phyloP scores from a whole-genome alignment of 2,797 vertebrate species.

The Carcharodon carcharias region DNA sequence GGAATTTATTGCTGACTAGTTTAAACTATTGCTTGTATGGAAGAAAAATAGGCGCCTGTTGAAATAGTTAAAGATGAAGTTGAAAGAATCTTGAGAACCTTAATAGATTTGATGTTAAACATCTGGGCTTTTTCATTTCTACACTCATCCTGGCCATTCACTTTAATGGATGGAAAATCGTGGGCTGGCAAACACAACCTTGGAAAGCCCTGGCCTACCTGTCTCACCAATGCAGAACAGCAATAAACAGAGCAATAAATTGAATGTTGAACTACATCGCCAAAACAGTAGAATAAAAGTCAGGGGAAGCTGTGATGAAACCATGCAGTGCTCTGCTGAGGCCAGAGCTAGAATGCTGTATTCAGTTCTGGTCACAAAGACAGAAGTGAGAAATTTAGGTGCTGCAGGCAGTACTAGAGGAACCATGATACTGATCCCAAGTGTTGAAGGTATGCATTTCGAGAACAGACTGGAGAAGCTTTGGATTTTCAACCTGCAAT shows the following conservation, averaged over 20 bases:
- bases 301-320: neutral
- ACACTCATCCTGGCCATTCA: neutral
- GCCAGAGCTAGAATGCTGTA: neutral
- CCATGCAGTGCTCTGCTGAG: neutral
- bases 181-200: neutral
- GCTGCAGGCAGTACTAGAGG: neutral
- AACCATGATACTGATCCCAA: neutral
- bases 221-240: neutral
- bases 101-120: constrained; percentile 16
- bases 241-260: neutral
- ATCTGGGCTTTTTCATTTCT: neutral
- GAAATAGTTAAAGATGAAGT: constrained; percentile 24
- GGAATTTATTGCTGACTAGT: neutral
- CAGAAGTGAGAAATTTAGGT: too few species aligned
- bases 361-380: neutral
- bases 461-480: neutral
- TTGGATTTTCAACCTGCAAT: neutral
- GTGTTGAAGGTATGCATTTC: neutral
- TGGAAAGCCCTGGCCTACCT: neutral
- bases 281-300: neutral
- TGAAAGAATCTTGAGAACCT: constrained; percentile 22
- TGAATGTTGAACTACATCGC: neutral
- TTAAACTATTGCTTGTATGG: neutral
- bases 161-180: neutral
- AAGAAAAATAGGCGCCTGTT: neutral